Conservation (phyloP, 2,113 vertebrate genomes). For the Catagonus wagneri region DNA sequence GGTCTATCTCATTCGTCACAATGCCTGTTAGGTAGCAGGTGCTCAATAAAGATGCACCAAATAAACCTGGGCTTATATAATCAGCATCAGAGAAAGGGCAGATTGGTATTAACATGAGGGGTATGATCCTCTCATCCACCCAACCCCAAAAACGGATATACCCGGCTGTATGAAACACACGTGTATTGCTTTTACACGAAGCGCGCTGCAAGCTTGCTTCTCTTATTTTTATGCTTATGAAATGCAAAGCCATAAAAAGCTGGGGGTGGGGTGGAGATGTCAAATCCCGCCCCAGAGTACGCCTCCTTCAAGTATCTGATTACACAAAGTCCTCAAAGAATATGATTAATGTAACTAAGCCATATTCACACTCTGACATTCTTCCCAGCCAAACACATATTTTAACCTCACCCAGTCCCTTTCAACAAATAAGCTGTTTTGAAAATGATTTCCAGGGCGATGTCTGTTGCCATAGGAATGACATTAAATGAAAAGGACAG, state of each 20-base stretch:
- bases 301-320: constrained; percentile 85
- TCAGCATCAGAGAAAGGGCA: not conserved
- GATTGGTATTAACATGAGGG: not conserved
- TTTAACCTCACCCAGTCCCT: constrained; percentile 88
- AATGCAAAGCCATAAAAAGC: constrained; percentile 55
- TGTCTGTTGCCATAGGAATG: constrained; percentile 95
- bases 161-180: not conserved
- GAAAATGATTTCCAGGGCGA: constrained; percentile 93
- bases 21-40: not conserved
- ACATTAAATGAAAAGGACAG: constrained; percentile 94
- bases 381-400: constrained; percentile 90
- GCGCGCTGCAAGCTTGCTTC: not conserved
- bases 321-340: constrained; percentile 86
- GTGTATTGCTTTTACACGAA: not conserved
- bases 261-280: constrained; percentile 51
- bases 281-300: constrained; percentile 57
- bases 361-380: constrained; percentile 86
- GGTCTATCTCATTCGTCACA: not conserved
- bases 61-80: not conserved
- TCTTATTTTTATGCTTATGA: constrained; percentile 50
- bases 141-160: no score
- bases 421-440: constrained; percentile 92
- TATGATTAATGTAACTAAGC: constrained; percentile 92
- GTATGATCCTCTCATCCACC: not conserved
- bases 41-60: not conserved